Percentiles rank a stretch among this genome's conserved stretches.
Conservation (phyloP, 2,888 invertebrate species). For the Gerosis bhagava region DNA sequence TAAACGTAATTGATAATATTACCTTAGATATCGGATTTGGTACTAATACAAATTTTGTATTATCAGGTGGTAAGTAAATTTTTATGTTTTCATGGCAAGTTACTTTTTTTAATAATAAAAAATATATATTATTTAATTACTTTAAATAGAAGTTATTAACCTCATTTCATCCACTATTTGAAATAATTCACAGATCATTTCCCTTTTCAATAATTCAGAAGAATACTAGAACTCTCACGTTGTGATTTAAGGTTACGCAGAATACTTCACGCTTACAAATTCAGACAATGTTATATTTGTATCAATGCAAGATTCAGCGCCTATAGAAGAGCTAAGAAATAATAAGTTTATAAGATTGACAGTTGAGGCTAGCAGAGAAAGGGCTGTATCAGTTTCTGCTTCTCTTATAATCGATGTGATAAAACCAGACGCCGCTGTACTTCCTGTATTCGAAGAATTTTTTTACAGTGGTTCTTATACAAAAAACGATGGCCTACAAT, state of each 20-base stretch:
- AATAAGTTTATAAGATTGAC: constrained; percentile 52
- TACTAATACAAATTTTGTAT: constrained; percentile 42
- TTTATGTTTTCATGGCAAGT: too few relatives aligned
- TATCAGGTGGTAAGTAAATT: constrained; percentile 49
- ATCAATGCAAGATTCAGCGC: constrained; percentile 34
- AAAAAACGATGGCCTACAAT: constrained; percentile 38
- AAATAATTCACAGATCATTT: too few relatives aligned
- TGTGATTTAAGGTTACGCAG: constrained; percentile 46
- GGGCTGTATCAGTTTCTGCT: constrained; percentile 48
- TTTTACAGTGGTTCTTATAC: constrained; percentile 50
- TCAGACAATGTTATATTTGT: constrained; percentile 41
- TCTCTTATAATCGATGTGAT: constrained; percentile 48
- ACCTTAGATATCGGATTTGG: constrained; percentile 48
- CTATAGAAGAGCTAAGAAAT: constrained; percentile 39
- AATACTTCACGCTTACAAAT: constrained; percentile 40
- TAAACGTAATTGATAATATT: constrained; percentile 44
- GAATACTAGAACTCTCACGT: too few relatives aligned
- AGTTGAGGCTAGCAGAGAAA: constrained; percentile 50
- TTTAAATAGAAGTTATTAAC: too few relatives aligned
- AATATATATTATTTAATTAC: neutral
- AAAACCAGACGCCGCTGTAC: constrained; percentile 34
- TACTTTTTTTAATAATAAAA: neutral
- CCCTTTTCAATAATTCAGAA: neutral
- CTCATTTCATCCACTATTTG: too few relatives aligned
- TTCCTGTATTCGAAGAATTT: constrained; percentile 45